Percentiles rank a stretch among this genome's conserved stretches.
Evolutionary conservation across 2,113 vertebrate species (phyloP).

Genomic region (Merops nubicus): DNA sequence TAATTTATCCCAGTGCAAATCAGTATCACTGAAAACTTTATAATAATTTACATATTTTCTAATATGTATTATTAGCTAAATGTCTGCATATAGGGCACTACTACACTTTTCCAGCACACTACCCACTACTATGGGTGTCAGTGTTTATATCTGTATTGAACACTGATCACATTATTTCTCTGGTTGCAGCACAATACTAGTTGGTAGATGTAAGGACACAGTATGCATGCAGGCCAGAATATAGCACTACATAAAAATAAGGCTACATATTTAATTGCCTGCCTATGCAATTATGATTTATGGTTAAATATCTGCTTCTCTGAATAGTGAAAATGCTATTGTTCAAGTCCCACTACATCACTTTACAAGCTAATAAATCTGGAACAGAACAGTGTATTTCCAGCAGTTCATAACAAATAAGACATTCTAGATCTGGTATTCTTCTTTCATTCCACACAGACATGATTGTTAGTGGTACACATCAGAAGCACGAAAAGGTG

Average conservation of each 20-base stretch:
- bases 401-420: neutral
- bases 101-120: neutral
- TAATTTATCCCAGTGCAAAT: neutral
- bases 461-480: neutral
- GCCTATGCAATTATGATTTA: neutral
- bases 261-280: neutral
- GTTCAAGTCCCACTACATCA: neutral
- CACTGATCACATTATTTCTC: neutral
- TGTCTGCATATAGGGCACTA: neutral
- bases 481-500: neutral
- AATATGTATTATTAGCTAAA: neutral
- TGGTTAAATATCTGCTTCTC: neutral
- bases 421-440: neutral
- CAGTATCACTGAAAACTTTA: neutral
- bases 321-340: neutral
- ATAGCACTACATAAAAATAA: neutral
- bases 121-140: neutral
- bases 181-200: neutral
- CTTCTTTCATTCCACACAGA: fast-evolving
- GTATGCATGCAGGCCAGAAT: neutral
- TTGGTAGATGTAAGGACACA: neutral
- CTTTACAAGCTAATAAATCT: neutral
- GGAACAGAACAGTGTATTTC: neutral
- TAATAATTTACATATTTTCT: neutral
- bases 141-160: neutral